Evolutionary conservation across 2,113 vertebrate genomes (phyloP).

Genomic region (Struthidea cinerea): DNA sequence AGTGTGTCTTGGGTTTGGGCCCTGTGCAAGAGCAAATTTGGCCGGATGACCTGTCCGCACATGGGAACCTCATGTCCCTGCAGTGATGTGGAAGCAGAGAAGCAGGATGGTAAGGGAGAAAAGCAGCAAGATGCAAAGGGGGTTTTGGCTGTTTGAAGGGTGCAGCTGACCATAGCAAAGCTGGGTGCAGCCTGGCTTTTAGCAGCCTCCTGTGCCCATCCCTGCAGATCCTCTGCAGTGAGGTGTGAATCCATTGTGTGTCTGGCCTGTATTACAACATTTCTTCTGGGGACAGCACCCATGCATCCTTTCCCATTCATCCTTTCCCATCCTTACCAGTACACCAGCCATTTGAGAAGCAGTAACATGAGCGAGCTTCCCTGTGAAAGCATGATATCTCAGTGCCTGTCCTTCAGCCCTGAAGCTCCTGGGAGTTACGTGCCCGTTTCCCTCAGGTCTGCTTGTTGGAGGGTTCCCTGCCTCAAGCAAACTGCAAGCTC

Average conservation of each 20-base stretch:
- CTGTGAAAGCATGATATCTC: not conserved
- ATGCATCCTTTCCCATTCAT: not conserved
- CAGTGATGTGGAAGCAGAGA: not conserved
- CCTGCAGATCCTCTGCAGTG: not conserved
- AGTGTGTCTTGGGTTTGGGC: not conserved
- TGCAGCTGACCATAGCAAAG: not conserved
- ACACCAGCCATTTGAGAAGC: not conserved
- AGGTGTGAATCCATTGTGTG: not conserved
- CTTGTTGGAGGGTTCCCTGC: not conserved
- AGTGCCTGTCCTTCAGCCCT: not conserved
- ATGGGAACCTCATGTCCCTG: not conserved
- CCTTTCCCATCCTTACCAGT: not conserved
- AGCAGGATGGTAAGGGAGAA: not conserved
- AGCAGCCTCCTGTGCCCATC: not conserved
- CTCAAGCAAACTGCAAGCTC: rapidly evolving
- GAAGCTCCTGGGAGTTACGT: not conserved
- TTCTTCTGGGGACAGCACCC: not conserved
- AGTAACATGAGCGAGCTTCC: not conserved
- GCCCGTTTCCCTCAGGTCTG: rapidly evolving
- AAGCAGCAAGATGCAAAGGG: not conserved
- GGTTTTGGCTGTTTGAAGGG: not conserved
- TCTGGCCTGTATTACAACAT: not conserved
- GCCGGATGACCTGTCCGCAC: rapidly evolving
- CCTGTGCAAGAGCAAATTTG: not conserved
- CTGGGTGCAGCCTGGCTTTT: not conserved